Conservation (phyloP, 2,113 vertebrate species). For the Myiozetetes cayanensis region DNA sequence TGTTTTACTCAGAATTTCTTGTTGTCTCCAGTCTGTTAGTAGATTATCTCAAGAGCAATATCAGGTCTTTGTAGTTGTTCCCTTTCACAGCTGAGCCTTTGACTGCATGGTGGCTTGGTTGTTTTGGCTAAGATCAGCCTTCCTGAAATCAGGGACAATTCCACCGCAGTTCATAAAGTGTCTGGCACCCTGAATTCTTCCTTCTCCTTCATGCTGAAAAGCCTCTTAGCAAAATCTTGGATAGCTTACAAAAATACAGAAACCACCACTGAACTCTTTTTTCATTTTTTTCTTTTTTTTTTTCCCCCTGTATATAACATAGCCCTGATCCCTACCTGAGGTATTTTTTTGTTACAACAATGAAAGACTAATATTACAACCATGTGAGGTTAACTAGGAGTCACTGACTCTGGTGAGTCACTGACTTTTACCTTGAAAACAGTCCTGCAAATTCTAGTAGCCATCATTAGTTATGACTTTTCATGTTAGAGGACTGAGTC, state of each 20-base stretch:
- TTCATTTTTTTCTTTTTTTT: neutral
- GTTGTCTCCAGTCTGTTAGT: neutral
- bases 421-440: neutral
- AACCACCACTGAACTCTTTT: neutral
- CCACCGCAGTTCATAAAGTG: neutral
- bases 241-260: rapidly evolving
- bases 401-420: neutral
- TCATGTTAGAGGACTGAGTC: neutral
- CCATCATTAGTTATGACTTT: neutral
- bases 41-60: neutral
- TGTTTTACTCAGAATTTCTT: neutral
- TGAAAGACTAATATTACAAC: neutral
- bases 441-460: neutral
- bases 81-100: neutral
- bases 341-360: neutral
- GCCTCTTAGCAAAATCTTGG: neutral
- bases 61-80: neutral
- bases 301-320: too few relatives aligned
- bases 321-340: neutral
- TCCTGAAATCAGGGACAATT: neutral
- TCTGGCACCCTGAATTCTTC: neutral
- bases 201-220: neutral
- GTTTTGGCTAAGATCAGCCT: neutral
- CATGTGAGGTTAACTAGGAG: neutral
- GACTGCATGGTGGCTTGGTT: neutral